phyloP scores from a whole-genome alignment of 2,113 vertebrate species.

The Todiramphus chloris region DNA sequence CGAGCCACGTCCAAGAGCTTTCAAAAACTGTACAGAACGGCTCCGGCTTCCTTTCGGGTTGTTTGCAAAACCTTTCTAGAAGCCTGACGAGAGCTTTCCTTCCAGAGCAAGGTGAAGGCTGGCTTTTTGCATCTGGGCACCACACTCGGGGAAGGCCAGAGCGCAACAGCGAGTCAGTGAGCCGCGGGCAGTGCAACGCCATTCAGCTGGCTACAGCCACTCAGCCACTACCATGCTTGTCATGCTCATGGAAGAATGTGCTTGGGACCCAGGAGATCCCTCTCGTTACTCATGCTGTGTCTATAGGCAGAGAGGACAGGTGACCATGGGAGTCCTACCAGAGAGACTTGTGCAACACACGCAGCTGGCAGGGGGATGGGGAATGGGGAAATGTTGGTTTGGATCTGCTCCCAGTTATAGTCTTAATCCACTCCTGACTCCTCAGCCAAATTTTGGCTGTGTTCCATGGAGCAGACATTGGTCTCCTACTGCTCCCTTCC shows the following conservation, averaged over 20 bases:
- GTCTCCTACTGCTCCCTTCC: slow-evolving; percentile 16
- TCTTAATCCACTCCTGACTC: slow-evolving; percentile 39
- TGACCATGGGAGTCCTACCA: background rate
- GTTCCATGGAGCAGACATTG: slow-evolving; percentile 25
- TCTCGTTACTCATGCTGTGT: background rate
- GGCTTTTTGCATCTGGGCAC: background rate
- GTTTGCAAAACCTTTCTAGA: slow-evolving; percentile 25
- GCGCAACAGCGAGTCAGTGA: background rate
- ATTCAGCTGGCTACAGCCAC: fast-evolving
- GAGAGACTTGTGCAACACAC: background rate
- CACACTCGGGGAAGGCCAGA: background rate
- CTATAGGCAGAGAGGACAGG: background rate
- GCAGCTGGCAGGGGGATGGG: background rate
- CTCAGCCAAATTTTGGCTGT: slow-evolving; percentile 13
- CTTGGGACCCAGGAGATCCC: background rate
- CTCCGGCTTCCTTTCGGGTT: background rate
- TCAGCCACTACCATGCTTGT: fast-evolving
- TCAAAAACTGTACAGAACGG: background rate
- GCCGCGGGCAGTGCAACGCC: fast-evolving
- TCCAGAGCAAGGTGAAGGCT: background rate
- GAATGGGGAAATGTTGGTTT: slow-evolving; percentile 1
- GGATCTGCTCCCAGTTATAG: slow-evolving; percentile 21
- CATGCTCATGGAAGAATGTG: background rate
- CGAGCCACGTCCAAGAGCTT: background rate
- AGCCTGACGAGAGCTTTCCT: background rate